A percentile compares a stretch with the other conserved stretches of the same genome.
Conservation (phyloP, 2,888 invertebrate species). For the Phalangium opilio region DNA sequence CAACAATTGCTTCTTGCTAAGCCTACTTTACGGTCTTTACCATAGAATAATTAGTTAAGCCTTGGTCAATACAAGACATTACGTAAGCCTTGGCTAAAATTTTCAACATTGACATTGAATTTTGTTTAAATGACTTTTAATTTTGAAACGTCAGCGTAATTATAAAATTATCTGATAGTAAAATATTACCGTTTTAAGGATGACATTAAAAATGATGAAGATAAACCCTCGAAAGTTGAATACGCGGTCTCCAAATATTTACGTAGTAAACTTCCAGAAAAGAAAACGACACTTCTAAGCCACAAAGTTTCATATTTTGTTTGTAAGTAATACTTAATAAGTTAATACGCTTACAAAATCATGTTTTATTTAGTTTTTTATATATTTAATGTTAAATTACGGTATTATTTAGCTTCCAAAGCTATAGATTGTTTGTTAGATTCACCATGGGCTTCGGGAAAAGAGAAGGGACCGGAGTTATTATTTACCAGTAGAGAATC, state of each 20-base stretch:
- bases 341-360: not conserved
- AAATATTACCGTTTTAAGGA: too few species aligned
- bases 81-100: too few species aligned
- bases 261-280: constrained; percentile 78
- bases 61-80: too few species aligned
- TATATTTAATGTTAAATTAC: not conserved
- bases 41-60: not conserved
- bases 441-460: constrained; percentile 63
- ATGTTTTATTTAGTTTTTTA: too few species aligned
- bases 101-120: too few species aligned
- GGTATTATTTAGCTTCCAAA: constrained; percentile 38
- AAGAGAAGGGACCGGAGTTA: constrained; percentile 35
- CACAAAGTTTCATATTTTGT: constrained; percentile 96
- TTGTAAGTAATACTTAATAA: constrained; percentile 38
- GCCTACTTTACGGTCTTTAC: too few species aligned
- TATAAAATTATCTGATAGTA: too few species aligned
- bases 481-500: constrained; percentile 67
- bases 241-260: constrained; percentile 87
- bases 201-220: not conserved
- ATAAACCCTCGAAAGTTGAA: constrained; percentile 54
- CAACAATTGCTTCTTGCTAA: too few species aligned
- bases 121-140: too few species aligned
- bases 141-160: too few species aligned
- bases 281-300: constrained; percentile 88
- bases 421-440: constrained; percentile 82